Evolutionary conservation across 1,140 invertebrate species (phyloP), one percentile per base, ranked within the genome.

Genomic region (Sycophaga agraensis): DNA sequence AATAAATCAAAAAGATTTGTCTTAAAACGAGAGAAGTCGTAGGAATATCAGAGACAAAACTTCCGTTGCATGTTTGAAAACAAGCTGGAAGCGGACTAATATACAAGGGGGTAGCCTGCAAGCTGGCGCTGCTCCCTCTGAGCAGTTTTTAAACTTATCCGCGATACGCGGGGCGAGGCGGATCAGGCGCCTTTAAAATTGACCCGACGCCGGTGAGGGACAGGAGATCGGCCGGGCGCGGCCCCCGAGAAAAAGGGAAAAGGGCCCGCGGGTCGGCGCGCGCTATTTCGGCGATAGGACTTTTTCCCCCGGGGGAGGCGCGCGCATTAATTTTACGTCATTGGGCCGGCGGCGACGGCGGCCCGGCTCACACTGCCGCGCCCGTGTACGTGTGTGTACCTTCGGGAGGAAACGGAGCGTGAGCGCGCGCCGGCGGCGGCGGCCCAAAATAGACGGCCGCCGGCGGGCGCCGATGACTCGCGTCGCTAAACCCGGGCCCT

Each of bases 281-380:
- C n/a, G 45, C n/a, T 58, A 48, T 48, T 58, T 48, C 28, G 45
- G 43, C 45, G 34, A 26, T 48, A 21, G 43, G 24, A 35, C 28
- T 58, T 58, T 21, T 58, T 24, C 28, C 6, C 26, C 9, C 39
- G 16, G 53, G 14, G 26, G 2, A 17, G 42, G 28, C 45, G 28
- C 14, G 35, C 16, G 26, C 57, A 59, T 59, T 50, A 59, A 50
- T 59, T 59, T 50, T 59, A 59, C 57, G 57, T 59, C 46, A 59
- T 31, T 50, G 46, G 22, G 12, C 46, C 26, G 2, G 12, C 43
- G 16, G 8, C n/a, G n/a, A n/a, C n/a, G n/a, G n/a, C n/a, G n/a
- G n/a, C n/a, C n/a, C n/a, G n/a, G n/a, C 34, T 45, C 43, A 57
- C 45, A 22, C 34, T 40, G 8, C 12, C 11, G 24, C 9, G 11